Percentiles rank a stretch among this genome's conserved stretches.
Evolutionary conservation across 2,888 invertebrate species (phyloP).

Genomic region (Altica lythri): DNA sequence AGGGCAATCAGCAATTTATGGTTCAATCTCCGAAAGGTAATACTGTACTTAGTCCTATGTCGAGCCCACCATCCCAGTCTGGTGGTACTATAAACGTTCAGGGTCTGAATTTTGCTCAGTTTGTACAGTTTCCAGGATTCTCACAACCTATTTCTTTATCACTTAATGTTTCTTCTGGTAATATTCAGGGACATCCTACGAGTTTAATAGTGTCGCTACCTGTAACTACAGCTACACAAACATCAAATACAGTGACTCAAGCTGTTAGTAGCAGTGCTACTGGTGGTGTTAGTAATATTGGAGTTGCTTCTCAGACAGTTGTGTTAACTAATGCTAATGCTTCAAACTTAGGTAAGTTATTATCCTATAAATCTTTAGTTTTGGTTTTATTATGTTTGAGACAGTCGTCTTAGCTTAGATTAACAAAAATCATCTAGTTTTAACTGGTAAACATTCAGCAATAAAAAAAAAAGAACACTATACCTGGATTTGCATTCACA

Average conservation of each 20-base stretch:
- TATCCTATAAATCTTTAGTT: background rate
- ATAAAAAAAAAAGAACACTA: no score
- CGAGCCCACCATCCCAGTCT: conserved; percentile 60
- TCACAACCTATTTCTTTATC: conserved; percentile 85
- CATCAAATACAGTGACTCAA: conserved; percentile 53
- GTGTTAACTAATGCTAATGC: conserved; percentile 52
- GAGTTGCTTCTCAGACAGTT: conserved; percentile 50
- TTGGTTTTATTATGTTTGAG: no score
- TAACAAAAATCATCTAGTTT: no score
- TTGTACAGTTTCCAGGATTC: conserved; percentile 80
- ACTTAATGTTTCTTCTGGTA: conserved; percentile 69
- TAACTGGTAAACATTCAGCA: no score
- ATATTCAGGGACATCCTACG: conserved; percentile 59
- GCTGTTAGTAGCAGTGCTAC: conserved; percentile 38
- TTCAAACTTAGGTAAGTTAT: conserved; percentile 50
- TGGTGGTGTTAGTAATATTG: conserved; percentile 33
- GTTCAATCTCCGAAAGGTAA: conserved; percentile 47
- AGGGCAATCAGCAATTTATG: conserved; percentile 45
- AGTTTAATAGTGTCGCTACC: conserved; percentile 55
- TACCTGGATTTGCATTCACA: no score
- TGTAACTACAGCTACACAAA: conserved; percentile 51
- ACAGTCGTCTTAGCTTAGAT: no score
- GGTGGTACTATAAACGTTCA: conserved; percentile 61
- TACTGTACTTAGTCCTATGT: conserved; percentile 62
- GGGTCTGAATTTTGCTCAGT: conserved; percentile 73